Base-by-base conservation (phyloP, 2,888 invertebrate genomes). In the Cephalotes varians region DNA sequence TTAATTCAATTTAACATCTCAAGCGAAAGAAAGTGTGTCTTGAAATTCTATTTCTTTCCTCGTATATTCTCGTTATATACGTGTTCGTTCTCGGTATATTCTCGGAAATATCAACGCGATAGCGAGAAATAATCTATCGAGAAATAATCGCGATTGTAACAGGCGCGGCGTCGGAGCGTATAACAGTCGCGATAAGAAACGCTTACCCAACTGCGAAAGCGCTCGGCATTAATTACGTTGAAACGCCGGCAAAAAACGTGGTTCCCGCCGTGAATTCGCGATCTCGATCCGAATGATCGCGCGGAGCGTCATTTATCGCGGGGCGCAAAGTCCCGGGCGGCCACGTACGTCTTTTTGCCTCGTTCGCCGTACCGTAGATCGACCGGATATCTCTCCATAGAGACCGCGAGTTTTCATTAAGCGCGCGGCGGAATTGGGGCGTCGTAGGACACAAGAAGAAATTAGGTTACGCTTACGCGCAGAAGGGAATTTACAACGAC, bases 381-480 rank as follows among this genome's bases (percentile, higher is more conserved):
- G 44, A 47, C 47, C 44, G 71, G 34, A 71, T 71, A 56, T 58
- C 44, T 69, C 69, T 56, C 67, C 47, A 47, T 56, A 34, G 71
- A 71, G 77, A 71, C 56, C 34, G 71, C 71, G 77, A 79, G 56
- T 58, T 79, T 79, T 79, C 77, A 79, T 79, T 79, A 79, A 79
- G 56, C 71, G 47, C 40, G 6, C 60, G 34, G 44, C 34, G 7
- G 77, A 77, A 56, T 77, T 69, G 56, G 65, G n/a, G 4, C 44
- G 28, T 31, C 67, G 76, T 65, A 60, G 73, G 73, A 34, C 28
- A 21, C 31, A 79, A 79, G 77, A 79, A 79, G 77, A 79, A 79
- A 71, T 79, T 79, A 67, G 77, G 77, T 79, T 79, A 79, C 65
- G 51, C 73, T 73, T 31, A 76, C 71, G 71, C 56, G 56, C 69